Evolutionary conservation across 2,888 invertebrate species (phyloP).

Genomic region (Tanypteryx hageni): DNA sequence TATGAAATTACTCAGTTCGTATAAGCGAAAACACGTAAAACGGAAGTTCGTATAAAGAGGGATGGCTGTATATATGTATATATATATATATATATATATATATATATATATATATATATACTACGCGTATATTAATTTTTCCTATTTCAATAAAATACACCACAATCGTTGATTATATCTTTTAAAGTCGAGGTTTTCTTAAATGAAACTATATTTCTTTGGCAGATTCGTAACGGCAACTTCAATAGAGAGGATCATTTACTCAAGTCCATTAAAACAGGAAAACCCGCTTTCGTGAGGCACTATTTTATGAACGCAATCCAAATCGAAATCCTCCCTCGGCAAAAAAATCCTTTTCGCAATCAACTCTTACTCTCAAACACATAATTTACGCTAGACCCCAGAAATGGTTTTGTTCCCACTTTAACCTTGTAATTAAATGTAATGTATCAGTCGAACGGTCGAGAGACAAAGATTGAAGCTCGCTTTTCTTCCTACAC

Average conservation of each 20-base stretch:
- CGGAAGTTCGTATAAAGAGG: too few relatives aligned
- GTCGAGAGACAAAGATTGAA: background rate
- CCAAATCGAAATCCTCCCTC: background rate
- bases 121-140: too few relatives aligned
- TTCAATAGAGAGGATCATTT: background rate
- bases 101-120: too few relatives aligned
- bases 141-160: too few relatives aligned
- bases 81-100: too few relatives aligned
- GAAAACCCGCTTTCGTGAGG: background rate
- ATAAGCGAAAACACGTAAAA: too few relatives aligned
- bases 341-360: background rate
- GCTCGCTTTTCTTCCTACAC: background rate
- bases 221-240: too few relatives aligned
- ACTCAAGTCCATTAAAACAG: background rate
- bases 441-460: background rate
- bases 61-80: too few relatives aligned
- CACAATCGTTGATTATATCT: too few relatives aligned
- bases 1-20: too few relatives aligned
- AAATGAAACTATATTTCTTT: too few relatives aligned
- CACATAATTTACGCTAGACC: background rate
- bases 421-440: background rate
- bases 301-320: background rate
- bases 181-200: too few relatives aligned
- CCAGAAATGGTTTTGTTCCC: constrained; percentile 1
- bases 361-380: background rate